Conservation (phyloP, 2,888 invertebrate genomes). For the Drosophila kuntzei region DNA sequence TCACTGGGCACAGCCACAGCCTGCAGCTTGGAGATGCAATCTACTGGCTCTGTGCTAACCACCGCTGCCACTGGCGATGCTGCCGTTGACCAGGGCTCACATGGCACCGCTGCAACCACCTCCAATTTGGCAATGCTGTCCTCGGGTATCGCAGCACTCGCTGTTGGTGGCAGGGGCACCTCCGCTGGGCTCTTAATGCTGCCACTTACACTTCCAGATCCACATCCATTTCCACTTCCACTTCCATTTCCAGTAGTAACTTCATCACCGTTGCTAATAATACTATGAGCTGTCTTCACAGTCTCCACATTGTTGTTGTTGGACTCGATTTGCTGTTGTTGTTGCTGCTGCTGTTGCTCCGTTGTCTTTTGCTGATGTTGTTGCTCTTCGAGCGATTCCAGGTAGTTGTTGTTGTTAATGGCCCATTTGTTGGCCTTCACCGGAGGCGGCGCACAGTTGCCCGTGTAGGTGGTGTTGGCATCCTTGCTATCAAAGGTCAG, state of each 20-base stretch:
- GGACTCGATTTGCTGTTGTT: slow-evolving; percentile 41
- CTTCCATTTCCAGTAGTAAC: slow-evolving; percentile 65
- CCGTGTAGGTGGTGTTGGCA: slow-evolving; percentile 85
- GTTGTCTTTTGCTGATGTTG: slow-evolving; percentile 35
- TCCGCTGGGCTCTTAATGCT: slow-evolving; percentile 60
- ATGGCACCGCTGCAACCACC: slow-evolving; percentile 82
- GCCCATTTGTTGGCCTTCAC: slow-evolving; percentile 88
- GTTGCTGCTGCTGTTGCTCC: slow-evolving; percentile 43
- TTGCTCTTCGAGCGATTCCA: slow-evolving; percentile 79
- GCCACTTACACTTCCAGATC: slow-evolving; percentile 23
- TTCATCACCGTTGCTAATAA: slow-evolving; percentile 78
- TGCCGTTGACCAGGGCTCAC: slow-evolving; percentile 82
- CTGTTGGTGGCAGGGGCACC: slow-evolving; percentile 81
- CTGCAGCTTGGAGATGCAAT: slow-evolving; percentile 89
- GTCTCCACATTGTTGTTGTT: slow-evolving; percentile 63
- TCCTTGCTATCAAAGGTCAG: slow-evolving; percentile 85
- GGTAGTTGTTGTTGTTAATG: slow-evolving; percentile 83
- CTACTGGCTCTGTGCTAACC: slow-evolving; percentile 83
- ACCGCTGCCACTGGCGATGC: slow-evolving; percentile 46
- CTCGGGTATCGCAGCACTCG: slow-evolving; percentile 82
- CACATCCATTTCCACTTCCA: slow-evolving; percentile 21
- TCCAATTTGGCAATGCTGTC: slow-evolving; percentile 86
- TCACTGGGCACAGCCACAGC: slow-evolving; percentile 90
- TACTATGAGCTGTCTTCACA: slow-evolving; percentile 63
- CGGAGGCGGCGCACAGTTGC: slow-evolving; percentile 86